Conservation (phyloP, 1,140 invertebrate species). For the Apis laboriosa region DNA sequence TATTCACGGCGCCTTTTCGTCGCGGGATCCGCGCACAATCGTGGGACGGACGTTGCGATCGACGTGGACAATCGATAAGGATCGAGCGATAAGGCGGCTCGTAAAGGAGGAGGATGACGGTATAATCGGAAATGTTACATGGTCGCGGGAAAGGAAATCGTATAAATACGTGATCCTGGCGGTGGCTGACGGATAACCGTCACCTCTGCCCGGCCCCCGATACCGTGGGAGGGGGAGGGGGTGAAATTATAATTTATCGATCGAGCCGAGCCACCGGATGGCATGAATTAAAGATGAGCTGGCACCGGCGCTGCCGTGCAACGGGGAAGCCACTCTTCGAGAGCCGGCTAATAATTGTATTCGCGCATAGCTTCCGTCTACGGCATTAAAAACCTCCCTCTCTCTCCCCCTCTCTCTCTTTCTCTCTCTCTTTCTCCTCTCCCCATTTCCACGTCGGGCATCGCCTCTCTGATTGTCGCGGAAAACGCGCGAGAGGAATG, state of each 20-base stretch:
- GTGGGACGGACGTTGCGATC: background rate
- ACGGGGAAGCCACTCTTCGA: constrained; percentile 58
- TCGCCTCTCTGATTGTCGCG: constrained; percentile 27
- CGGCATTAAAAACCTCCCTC: constrained; percentile 53
- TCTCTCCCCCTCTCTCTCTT: too few species aligned
- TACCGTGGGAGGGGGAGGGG: constrained; percentile 46
- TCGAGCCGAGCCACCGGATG: constrained; percentile 75
- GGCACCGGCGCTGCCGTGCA: constrained; percentile 57
- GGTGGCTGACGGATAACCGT: constrained; percentile 73
- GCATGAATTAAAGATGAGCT: constrained; percentile 81
- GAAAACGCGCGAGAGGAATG: constrained; percentile 38
- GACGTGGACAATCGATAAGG: constrained; percentile 21
- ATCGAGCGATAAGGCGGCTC: constrained; percentile 4
- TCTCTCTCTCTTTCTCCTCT: too few species aligned
- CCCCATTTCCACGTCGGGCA: too few species aligned
- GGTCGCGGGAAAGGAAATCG: constrained; percentile 58
- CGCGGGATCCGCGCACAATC: too few species aligned
- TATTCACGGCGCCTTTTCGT: constrained; percentile 2
- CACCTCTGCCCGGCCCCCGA: constrained; percentile 52
- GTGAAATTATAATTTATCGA: constrained; percentile 81
- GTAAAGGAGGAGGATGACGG: constrained; percentile 5
- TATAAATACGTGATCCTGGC: constrained; percentile 67
- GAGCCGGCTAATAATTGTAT: constrained; percentile 68
- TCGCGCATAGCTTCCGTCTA: constrained; percentile 61
- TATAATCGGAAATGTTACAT: constrained; percentile 58